phyloP scores from a whole-genome alignment of 2,797 vertebrate genomes.

The Sandelia bainsii region DNA sequence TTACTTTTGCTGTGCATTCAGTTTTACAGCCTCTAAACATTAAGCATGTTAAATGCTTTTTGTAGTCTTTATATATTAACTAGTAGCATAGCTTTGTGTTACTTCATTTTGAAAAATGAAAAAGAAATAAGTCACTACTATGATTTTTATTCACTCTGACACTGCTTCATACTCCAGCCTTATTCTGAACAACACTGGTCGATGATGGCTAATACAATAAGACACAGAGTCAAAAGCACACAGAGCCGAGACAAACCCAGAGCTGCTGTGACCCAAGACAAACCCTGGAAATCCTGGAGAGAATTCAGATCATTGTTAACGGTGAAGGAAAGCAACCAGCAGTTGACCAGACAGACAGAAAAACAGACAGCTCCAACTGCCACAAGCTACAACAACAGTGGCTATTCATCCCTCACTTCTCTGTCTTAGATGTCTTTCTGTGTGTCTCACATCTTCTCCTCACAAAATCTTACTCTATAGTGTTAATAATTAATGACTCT shows the following conservation, averaged over 20 bases:
- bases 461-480: neutral
- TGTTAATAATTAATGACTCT: neutral
- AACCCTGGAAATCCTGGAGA: conserved; percentile 46
- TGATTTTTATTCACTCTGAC: neutral
- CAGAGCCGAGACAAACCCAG: neutral
- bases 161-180: neutral
- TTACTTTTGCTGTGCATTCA: neutral
- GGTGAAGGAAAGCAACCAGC: conserved; percentile 7
- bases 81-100: neutral
- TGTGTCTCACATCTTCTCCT: neutral
- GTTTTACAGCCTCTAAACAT: neutral
- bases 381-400: conserved; percentile 12
- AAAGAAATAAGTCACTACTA: neutral
- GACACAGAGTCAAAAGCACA: conserved; percentile 13
- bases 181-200: neutral
- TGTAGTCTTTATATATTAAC: neutral
- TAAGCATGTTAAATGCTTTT: neutral
- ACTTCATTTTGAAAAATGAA: neutral
- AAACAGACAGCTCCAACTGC: conserved; percentile 15
- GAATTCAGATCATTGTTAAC: conserved; percentile 35
- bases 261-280: conserved; percentile 11
- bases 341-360: conserved; percentile 5
- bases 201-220: conserved; percentile 14
- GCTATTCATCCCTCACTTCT: neutral
- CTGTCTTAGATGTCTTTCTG: neutral